These are phyloP conservation scores for Melinaea marsaeus DNA, from an alignment of 2,888 invertebrate species.

Conservation along the genomic window DNA sequence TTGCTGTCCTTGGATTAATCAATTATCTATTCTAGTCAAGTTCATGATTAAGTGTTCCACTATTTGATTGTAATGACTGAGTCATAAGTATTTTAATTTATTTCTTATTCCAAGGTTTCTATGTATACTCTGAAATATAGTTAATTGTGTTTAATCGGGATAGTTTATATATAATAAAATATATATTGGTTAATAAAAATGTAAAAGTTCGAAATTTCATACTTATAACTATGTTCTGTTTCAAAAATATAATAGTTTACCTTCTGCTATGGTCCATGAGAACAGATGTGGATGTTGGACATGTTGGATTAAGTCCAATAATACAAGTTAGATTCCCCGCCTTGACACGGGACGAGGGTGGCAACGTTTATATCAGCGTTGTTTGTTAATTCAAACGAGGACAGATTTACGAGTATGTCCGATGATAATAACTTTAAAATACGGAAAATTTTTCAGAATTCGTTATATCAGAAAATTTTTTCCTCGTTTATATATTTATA, in stretches of 20 bases:
- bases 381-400: constrained; percentile 19
- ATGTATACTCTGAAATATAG: background rate
- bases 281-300: constrained; percentile 12
- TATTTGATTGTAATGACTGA: constrained; percentile 22
- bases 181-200: no score
- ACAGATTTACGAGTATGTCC: constrained; percentile 24
- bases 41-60: constrained; percentile 43
- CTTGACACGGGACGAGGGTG: constrained; percentile 19
- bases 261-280: background rate
- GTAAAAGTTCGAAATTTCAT: no score
- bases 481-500: no score
- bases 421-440: constrained; percentile 17
- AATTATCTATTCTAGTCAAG: constrained; percentile 46
- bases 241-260: background rate
- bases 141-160: background rate
- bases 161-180: no score
- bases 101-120: background rate
- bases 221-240: no score
- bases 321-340: constrained; percentile 20
- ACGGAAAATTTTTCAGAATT: constrained; percentile 6
- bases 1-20: constrained; percentile 40
- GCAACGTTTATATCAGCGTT: constrained; percentile 22
- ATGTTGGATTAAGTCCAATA: constrained; percentile 24
- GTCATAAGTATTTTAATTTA: background rate
- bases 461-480: no score